These are phyloP conservation scores for Drosophila sechellia DNA, from an alignment of 1,140 invertebrate species.

Conservation along the genomic window DNA sequence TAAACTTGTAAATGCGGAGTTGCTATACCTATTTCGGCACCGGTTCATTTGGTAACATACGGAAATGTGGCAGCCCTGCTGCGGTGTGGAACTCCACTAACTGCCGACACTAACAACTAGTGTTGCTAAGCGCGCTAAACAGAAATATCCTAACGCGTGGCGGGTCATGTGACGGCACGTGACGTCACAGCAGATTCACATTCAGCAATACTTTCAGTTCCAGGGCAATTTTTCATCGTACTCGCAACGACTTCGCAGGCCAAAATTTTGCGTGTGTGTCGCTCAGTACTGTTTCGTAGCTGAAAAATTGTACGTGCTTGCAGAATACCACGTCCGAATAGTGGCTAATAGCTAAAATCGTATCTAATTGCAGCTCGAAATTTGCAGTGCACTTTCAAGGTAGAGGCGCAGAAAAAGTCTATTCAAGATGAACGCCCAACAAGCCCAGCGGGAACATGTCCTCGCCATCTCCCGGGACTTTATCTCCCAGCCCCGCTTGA, in stretches of 20 bases:
- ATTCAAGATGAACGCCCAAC: slow-evolving; percentile 75
- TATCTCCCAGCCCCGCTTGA: slow-evolving; percentile 97
- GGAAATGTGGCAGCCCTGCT: background rate
- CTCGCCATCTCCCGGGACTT: slow-evolving; percentile 98
- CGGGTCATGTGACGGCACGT: slow-evolving; percentile 78
- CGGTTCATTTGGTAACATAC: too few species aligned
- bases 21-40: too few species aligned
- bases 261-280: slow-evolving; percentile 75
- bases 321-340: background rate
- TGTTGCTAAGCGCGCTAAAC: background rate
- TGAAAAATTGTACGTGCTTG: slow-evolving; percentile 74
- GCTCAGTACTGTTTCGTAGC: slow-evolving; percentile 73
- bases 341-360: background rate
- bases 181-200: slow-evolving; percentile 70
- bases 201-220: slow-evolving; percentile 24
- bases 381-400: slow-evolving; percentile 79
- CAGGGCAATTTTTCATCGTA: slow-evolving; percentile 73
- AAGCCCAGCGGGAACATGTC: slow-evolving; percentile 91
- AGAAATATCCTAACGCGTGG: slow-evolving; percentile 5
- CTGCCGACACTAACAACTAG: background rate
- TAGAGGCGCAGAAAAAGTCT: slow-evolving; percentile 60
- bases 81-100: background rate
- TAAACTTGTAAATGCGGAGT: too few species aligned
- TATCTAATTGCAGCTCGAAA: slow-evolving; percentile 67
- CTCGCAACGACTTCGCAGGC: slow-evolving; percentile 78